These are phyloP conservation scores for Scaptomyza parva DNA, from an alignment of 2,888 invertebrate species.

Conservation along the genomic window DNA sequence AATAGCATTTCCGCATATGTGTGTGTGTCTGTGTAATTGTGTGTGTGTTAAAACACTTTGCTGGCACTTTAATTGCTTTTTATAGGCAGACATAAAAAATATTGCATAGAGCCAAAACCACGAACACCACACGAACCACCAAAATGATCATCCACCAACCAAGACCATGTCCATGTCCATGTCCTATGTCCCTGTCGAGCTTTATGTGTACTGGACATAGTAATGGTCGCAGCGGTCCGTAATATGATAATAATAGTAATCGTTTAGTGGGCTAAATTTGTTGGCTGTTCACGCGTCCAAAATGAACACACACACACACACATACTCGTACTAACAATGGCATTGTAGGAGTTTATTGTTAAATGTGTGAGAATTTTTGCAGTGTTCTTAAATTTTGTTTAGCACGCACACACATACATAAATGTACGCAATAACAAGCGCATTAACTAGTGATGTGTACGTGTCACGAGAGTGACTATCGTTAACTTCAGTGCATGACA, in stretches of 20 bases:
- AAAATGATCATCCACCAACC: slow-evolving; percentile 15
- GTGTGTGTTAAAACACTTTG: slow-evolving; percentile 43
- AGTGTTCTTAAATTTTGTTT: slow-evolving; percentile 28
- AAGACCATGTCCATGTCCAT: slow-evolving; percentile 16
- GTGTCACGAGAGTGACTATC: slow-evolving; percentile 3
- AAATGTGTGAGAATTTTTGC: slow-evolving; percentile 24
- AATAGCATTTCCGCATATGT: slow-evolving; percentile 39
- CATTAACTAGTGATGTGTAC: not conserved
- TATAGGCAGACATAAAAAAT: slow-evolving; percentile 61
- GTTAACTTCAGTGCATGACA: not conserved
- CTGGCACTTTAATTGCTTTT: slow-evolving; percentile 70
- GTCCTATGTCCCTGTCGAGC: slow-evolving; percentile 10
- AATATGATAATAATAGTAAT: slow-evolving; percentile 71
- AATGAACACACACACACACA: slow-evolving; percentile 20
- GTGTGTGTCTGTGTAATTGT: slow-evolving; percentile 16
- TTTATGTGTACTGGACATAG: slow-evolving; percentile 29
- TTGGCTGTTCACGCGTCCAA: slow-evolving; percentile 55
- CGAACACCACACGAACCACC: slow-evolving; percentile 6
- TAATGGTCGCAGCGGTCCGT: slow-evolving; percentile 46
- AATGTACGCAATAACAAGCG: slow-evolving; percentile 18
- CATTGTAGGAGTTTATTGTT: slow-evolving; percentile 24
- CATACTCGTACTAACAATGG: slow-evolving; percentile 12
- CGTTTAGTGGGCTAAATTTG: slow-evolving; percentile 74
- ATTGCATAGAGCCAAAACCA: slow-evolving; percentile 24
- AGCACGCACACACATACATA: slow-evolving; percentile 4